Percentiles rank a stretch among this genome's conserved stretches.
phyloP scores from a whole-genome alignment of 2,797 vertebrate species.

The Anniella stebbinsi region DNA sequence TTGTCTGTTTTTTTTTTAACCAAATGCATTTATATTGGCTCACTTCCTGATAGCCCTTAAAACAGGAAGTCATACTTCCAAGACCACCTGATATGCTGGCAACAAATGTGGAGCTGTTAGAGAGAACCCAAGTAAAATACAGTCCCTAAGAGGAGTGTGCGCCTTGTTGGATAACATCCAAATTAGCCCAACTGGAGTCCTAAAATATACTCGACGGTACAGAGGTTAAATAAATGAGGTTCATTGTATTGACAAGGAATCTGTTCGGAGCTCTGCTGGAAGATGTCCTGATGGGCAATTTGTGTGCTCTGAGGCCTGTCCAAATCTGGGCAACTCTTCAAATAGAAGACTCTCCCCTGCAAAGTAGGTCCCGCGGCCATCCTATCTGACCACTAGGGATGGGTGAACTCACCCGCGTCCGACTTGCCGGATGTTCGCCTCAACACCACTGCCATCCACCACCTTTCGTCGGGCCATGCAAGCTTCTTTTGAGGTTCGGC shows the following conservation, averaged over 20 bases:
- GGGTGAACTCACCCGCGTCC: too few relatives aligned
- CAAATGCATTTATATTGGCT: not conserved
- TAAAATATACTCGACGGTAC: not conserved
- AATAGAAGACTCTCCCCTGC: too few relatives aligned
- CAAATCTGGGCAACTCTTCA: too few relatives aligned
- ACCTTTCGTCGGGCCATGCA: too few relatives aligned
- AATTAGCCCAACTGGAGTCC: not conserved
- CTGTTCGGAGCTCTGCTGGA: not conserved
- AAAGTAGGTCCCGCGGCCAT: too few relatives aligned
- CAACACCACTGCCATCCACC: too few relatives aligned
- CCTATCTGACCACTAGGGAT: not conserved
- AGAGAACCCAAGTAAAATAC: not conserved
- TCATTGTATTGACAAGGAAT: not conserved
- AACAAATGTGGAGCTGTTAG: not conserved
- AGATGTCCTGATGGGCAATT: too few relatives aligned
- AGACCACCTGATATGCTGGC: not conserved
- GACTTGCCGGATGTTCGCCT: too few relatives aligned
- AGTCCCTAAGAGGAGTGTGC: not conserved
- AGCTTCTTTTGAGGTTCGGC: too few relatives aligned
- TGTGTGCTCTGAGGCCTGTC: too few relatives aligned
- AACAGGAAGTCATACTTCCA: not conserved
- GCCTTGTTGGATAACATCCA: not conserved
- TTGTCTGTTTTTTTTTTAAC: not conserved
- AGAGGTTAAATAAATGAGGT: slow-evolving; percentile 17
- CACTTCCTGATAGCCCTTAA: not conserved